Base-by-base conservation (phyloP, 2,113 vertebrate species). In the Herpailurus yagouaroundi region DNA sequence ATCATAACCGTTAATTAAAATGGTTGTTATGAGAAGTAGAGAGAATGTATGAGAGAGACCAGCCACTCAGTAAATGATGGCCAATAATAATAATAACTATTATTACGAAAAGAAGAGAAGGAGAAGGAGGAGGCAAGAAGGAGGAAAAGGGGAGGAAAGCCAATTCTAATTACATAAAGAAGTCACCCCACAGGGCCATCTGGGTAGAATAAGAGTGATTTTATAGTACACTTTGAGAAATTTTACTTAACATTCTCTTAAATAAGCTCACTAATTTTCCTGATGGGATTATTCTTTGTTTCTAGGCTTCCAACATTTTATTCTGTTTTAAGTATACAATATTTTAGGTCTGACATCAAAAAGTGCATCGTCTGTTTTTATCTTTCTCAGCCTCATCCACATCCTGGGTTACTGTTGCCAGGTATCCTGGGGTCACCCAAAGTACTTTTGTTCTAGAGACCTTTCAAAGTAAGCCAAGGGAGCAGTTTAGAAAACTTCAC, bases 401-500 rank as follows among this genome's bases (percentile, higher is more conserved):
- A 97, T 98, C 98, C 97, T 98, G 98, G 98, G 98, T 98, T 98
- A 98, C 96, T 97, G 96, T 95, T 98, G 99, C 98, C 99, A 98
- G 98, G 98, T 99, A 99, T 98, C 98, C 98, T 97, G 98, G 98
- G 99, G 99, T 99, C 99, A 98, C 93, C 98, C 91, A 98, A 98
- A 98, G 96, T 98, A 94, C 98, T 98, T 99, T 99, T 98, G 95
- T 99, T 99, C 96, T 98, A 98, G 98, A 98, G 99, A 99, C 98
- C 98, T 99, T 99, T 99, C 98, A 98, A 99, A 98, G 98, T 98
- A 98, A 98, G 96, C 98, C 98, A 98, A 98, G 99, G 98, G 98
- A 98, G 97, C 97, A 99, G 99, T 99, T 99, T 98, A 98, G 99
- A 99, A 98, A 99, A 99, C 97, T 98, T 98, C 97, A 98, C 98